phyloP scores from a whole-genome alignment of 2,113 vertebrate genomes.

The Sprattus sprattus region DNA sequence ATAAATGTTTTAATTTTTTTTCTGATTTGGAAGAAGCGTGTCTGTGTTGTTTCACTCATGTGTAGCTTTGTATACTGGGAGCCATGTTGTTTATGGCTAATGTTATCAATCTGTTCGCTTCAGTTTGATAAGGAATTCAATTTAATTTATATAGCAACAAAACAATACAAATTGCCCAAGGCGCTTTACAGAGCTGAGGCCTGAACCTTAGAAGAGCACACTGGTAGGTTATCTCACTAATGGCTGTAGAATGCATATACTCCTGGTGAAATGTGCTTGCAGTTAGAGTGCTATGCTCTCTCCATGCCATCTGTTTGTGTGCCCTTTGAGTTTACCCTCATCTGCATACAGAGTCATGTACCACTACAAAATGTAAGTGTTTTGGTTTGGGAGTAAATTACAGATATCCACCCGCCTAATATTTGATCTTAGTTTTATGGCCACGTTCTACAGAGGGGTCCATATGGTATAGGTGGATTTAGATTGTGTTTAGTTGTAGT shows the following conservation, averaged over 20 bases:
- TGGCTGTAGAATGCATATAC: neutral
- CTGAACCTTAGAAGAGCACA: too few relatives aligned
- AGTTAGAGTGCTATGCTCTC: neutral
- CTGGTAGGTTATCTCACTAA: neutral
- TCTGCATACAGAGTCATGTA: neutral
- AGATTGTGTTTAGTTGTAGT: too few relatives aligned
- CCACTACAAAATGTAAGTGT: too few relatives aligned
- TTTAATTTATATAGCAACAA: neutral
- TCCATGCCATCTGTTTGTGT: neutral
- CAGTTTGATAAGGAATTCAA: neutral
- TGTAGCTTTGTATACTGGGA: neutral
- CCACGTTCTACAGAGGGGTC: neutral
- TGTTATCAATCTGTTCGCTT: neutral
- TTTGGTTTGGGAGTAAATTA: neutral
- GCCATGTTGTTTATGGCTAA: neutral
- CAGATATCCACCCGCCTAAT: neutral
- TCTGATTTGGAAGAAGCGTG: constrained; percentile 59
- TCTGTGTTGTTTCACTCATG: constrained; percentile 51
- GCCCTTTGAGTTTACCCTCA: too few relatives aligned
- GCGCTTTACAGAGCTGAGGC: too few relatives aligned
- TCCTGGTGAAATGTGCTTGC: neutral
- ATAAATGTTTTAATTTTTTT: constrained; percentile 99
- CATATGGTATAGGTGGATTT: too few relatives aligned
- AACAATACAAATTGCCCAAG: too few relatives aligned
- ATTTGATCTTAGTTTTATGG: neutral